Percentiles rank a stretch among this genome's conserved stretches.
phyloP scores from a whole-genome alignment of 1,140 invertebrate species.

The Drosophila prosaltans region DNA sequence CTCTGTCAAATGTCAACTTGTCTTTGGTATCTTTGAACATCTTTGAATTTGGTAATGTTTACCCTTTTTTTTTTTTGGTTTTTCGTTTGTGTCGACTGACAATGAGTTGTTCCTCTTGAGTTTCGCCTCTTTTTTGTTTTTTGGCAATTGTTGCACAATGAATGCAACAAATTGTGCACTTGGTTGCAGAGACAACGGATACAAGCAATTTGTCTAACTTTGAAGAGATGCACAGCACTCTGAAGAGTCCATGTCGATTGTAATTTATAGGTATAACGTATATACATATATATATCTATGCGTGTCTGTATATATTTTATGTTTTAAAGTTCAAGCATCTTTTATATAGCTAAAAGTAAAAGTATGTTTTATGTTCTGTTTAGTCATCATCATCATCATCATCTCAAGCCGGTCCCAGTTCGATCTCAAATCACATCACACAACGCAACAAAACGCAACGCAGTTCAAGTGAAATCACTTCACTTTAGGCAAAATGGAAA shows the following conservation, averaged over 20 bases:
- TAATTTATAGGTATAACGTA: background rate
- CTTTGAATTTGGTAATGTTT: slow-evolving; percentile 46
- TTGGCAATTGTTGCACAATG: slow-evolving; percentile 46
- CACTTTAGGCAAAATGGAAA: slow-evolving; percentile 31
- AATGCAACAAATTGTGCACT: slow-evolving; percentile 1
- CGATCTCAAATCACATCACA: background rate
- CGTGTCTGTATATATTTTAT: slow-evolving; percentile 25
- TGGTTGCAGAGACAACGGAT: slow-evolving; percentile 41
- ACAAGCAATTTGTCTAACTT: slow-evolving; percentile 62
- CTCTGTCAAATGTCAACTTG: slow-evolving; percentile 50
- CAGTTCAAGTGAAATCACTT: slow-evolving; percentile 33
- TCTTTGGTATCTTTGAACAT: slow-evolving; percentile 40
- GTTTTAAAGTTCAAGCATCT: slow-evolving; percentile 48
- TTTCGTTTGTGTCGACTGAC: slow-evolving; percentile 23
- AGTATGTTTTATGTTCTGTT: slow-evolving; percentile 53
- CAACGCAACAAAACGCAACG: background rate
- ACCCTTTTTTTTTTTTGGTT: slow-evolving; percentile 41
- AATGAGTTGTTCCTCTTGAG: slow-evolving; percentile 8
- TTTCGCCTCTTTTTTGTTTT: slow-evolving; percentile 29
- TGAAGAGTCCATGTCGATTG: slow-evolving; percentile 19
- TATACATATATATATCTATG: background rate
- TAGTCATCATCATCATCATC: slow-evolving; percentile 56
- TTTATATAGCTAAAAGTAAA: slow-evolving; percentile 60
- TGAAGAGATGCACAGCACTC: slow-evolving; percentile 61
- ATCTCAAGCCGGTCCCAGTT: slow-evolving; percentile 8